Base-by-base conservation (phyloP, 2,797 vertebrate genomes). In the Anabas testudineus region DNA sequence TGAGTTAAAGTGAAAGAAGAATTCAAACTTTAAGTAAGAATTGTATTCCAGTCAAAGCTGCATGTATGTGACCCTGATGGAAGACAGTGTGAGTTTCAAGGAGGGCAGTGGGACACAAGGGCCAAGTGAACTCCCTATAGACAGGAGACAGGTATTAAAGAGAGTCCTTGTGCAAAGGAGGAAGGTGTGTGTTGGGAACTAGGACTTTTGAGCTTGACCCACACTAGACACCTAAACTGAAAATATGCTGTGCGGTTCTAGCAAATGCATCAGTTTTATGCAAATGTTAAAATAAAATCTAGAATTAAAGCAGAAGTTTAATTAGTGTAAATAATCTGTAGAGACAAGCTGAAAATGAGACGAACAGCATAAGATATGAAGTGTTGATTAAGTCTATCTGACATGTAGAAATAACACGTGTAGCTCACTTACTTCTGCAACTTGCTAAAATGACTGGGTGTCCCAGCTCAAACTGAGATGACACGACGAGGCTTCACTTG, bases 1-100 rank as follows among this genome's bases (percentile, higher is more conserved):
- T 57, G 75, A 24, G 36, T 41, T 66, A 48, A 58, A 73, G 51
- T 14, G 2, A 22, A 46, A 41, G 39, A 16, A 10, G 7, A 14
- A 43, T 12, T 18, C 26, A 1, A 34, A 48, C 2, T 24, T 73
- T 53, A 36, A 9, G 8, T 9, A 59, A 18, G 7, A 28, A 3
- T 30, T 54, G 21, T n/a, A 10, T 14, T 42, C 2, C 5, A 36
- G 13, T 36, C 52, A 39, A 41, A 73, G 43, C 12, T 24, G n/a
- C 6, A 41, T 18, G 32, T 16, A 18, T 32, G n/a, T 14, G 22
- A 66, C n/a, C 34, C 6, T 68, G 64, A 72, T 18, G 34, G 13
- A 39, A 39, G 53, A 43, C 41, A 15, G 1, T 57, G 52, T 49
- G 46, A 36, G 51, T 48, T 47, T 47, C 34, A 57, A 73, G 14